Percentiles rank a stretch among this genome's conserved stretches.
Conservation (phyloP, 2,113 vertebrate species). For the Dipodomys spectabilis region DNA sequence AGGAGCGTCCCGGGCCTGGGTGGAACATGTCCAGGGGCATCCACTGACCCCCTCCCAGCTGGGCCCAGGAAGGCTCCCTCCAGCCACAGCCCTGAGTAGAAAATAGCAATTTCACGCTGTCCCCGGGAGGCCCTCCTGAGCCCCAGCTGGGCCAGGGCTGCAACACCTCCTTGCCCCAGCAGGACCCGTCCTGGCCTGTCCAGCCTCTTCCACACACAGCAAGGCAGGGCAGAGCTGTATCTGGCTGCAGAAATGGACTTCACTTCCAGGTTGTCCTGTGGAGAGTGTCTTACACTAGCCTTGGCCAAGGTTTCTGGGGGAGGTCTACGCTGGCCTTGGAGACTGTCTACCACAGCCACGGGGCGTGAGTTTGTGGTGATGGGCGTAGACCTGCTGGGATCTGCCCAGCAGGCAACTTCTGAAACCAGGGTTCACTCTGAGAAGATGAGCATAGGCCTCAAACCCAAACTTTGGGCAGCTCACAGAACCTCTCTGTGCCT, state of each 20-base stretch:
- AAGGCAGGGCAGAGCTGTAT: not conserved
- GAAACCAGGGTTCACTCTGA: not conserved
- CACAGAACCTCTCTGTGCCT: not conserved
- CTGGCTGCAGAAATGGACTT: not conserved
- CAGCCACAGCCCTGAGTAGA: slow-evolving; percentile 34
- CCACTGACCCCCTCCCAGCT: slow-evolving; percentile 69
- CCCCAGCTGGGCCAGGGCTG: slow-evolving; percentile 70
- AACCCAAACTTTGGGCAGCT: not conserved
- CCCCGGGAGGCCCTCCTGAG: slow-evolving; percentile 55
- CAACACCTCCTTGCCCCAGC: not conserved
- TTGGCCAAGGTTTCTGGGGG: not conserved
- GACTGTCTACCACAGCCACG: not conserved
- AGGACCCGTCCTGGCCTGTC: not conserved
- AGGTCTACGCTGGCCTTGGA: not conserved
- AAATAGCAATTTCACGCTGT: slow-evolving; percentile 77
- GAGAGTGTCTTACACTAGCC: not conserved
- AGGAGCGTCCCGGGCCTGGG: slow-evolving; percentile 40
- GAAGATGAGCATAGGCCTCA: not conserved
- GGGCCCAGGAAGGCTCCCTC: slow-evolving; percentile 64
- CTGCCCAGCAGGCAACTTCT: not conserved
- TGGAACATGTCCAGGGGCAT: slow-evolving; percentile 62
- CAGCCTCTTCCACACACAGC: not conserved
- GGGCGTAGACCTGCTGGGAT: not conserved
- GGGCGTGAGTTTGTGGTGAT: not conserved
- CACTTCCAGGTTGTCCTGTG: not conserved